Base-by-base conservation (phyloP, 2,888 invertebrate genomes). In the Plebejus argus region DNA sequence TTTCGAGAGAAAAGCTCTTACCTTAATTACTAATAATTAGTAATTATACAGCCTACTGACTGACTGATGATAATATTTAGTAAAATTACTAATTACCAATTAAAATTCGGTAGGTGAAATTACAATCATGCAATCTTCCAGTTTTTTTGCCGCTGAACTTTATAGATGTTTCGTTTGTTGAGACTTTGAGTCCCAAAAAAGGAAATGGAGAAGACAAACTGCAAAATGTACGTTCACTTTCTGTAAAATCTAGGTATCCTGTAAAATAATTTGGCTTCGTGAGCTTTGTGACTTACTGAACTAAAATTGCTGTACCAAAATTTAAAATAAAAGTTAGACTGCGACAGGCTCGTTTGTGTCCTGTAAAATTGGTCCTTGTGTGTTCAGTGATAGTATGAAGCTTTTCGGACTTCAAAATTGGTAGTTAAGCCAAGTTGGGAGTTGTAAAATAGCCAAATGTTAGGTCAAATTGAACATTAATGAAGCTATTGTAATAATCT, bases 311-410 rank as follows among this genome's bases (percentile, higher is more conserved):
- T 23, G 20, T 23, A 61, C 61, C 23, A 61, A 61, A 61, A 58
- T n/a, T 61, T 61, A 61, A 61, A 61, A 61, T 23, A 61, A 61
- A 61, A 61, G 61, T 61, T 61, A 23, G 23, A 23, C 61, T 61
- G 23, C 20, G 58, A 23, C 23, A 61, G 61, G 61, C 61, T 61
- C 61, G 23, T 20, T 61, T 61, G n/a, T 20, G 23, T 61, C 23
- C 20, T 20, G 61, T 23, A 23, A 61, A 61, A 61, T 61, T 61
- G 23, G 12, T 61, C 61, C 61, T 61, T 23, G 23, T 61, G 61
- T 61, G 61, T 61, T 61, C 61, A 23, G 61, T 23, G 23, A 61
- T 23, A 12, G 8, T 20, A 61, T 23, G 12, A 61, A 23, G 20
- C 61, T 61, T 53, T 15, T 53, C 53, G 53, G 53, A 53, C 53